These are phyloP conservation scores for Tachysurus vachellii DNA, from an alignment of 2,113 vertebrate genomes.

Conservation along the genomic window DNA sequence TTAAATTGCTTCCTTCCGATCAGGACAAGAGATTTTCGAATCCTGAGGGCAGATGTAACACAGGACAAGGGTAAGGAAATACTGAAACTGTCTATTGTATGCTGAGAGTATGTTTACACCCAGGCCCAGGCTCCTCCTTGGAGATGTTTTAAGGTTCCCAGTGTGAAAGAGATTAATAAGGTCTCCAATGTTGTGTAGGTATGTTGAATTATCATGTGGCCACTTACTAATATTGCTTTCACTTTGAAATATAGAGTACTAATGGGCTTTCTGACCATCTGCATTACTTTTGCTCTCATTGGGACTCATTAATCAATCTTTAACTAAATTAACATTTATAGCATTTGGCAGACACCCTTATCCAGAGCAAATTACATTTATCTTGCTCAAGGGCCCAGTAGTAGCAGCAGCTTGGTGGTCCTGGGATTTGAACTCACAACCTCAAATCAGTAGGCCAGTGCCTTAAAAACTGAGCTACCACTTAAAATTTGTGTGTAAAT, in stretches of 20 bases:
- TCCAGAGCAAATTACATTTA: no score
- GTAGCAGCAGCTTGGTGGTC: no score
- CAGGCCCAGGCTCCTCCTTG: conserved; percentile 59
- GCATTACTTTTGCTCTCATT: conserved; percentile 59
- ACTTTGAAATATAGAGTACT: not conserved
- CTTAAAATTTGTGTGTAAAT: not conserved
- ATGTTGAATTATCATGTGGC: conserved; percentile 56
- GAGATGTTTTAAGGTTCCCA: conserved; percentile 67
- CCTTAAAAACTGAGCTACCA: no score
- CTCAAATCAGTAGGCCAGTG: no score
- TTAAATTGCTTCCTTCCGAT: conserved; percentile 39
- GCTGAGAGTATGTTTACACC: conserved; percentile 46
- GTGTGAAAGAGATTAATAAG: conserved; percentile 57
- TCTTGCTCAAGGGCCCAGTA: no score
- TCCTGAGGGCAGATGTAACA: conserved; percentile 22
- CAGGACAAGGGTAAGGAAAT: not conserved
- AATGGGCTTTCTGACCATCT: conserved; percentile 37
- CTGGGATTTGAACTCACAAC: no score
- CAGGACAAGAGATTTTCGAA: conserved; percentile 30
- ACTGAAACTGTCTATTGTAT: not conserved
- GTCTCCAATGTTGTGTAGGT: conserved; percentile 66
- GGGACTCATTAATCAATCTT: not conserved
- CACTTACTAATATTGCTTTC: conserved; percentile 3
- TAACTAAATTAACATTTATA: not conserved
- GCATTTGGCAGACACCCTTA: no score